Percentiles rank a stretch among this genome's conserved stretches.
Evolutionary conservation across 2,113 vertebrate species (phyloP).

Genomic region (Hiodon tergisus): DNA sequence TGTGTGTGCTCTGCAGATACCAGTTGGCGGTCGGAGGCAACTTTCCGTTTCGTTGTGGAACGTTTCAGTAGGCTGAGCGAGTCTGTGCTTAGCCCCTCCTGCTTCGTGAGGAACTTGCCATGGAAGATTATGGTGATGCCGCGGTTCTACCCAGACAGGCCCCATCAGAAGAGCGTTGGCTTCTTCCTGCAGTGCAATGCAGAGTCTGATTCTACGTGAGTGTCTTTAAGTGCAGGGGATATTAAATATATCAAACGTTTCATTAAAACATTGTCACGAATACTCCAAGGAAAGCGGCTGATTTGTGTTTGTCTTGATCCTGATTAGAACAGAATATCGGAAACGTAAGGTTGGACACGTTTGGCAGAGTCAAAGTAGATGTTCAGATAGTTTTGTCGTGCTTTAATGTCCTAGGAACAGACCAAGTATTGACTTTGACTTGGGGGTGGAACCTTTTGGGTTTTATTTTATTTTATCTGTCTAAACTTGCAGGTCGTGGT

Average conservation of each 20-base stretch:
- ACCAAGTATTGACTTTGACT: too few relatives aligned
- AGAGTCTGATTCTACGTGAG: conserved; percentile 98
- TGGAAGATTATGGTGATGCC: conserved; percentile 99
- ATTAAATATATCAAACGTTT: neutral
- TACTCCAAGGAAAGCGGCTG: too few relatives aligned
- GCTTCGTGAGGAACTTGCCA: conserved; percentile 93
- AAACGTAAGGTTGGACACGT: too few relatives aligned
- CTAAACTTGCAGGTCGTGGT: conserved; percentile 80
- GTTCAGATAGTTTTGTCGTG: neutral
- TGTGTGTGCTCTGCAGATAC: conserved; percentile 68
- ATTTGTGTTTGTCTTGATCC: too few relatives aligned
- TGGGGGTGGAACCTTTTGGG: too few relatives aligned
- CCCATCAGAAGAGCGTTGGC: conserved; percentile 96
- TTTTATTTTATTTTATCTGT: too few relatives aligned
- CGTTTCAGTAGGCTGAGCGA: conserved; percentile 95
- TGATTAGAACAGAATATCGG: too few relatives aligned
- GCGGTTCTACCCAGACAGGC: conserved; percentile 92
- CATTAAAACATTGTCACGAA: neutral
- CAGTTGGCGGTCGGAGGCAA: conserved; percentile 96
- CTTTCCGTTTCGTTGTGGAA: conserved; percentile 94
- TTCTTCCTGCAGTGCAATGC: conserved; percentile 99
- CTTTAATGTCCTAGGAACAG: neutral
- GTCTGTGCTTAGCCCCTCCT: conserved; percentile 94
- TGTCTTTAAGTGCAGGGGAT: neutral
- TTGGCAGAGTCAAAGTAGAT: neutral